Percentiles rank a stretch among this genome's conserved stretches.
phyloP scores from a whole-genome alignment of 1,140 invertebrate species.

The Hesperophylax magnus region DNA sequence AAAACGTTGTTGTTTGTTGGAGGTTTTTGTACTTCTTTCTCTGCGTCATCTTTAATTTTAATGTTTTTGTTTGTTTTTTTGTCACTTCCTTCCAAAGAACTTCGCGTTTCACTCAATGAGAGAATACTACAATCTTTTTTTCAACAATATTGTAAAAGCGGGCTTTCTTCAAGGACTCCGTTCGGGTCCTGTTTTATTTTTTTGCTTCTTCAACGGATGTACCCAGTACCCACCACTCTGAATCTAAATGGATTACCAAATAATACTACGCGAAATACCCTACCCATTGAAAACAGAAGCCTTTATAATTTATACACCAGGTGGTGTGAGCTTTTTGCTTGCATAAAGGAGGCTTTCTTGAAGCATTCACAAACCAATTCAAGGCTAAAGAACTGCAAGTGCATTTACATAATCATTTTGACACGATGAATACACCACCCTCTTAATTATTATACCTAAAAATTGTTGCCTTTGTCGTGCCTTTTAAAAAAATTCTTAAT shows the following conservation, averaged over 20 bases:
- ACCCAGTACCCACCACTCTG: neutral
- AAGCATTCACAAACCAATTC: neutral
- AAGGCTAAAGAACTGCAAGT: slow-evolving; percentile 4
- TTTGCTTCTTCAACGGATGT: slow-evolving; percentile 13
- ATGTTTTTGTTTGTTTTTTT: neutral
- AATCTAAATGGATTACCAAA: no score
- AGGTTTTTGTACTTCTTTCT: no score
- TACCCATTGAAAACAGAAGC: no score
- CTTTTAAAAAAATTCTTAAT: no score
- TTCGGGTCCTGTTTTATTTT: neutral
- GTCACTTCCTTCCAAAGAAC: neutral
- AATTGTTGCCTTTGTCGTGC: no score
- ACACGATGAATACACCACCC: no score
- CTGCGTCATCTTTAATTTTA: neutral
- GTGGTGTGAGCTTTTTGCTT: neutral
- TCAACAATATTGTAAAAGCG: neutral
- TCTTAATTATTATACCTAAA: no score
- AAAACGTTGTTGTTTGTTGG: no score
- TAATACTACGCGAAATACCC: no score
- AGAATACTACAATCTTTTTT: neutral
- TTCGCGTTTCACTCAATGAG: neutral
- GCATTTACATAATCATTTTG: neutral
- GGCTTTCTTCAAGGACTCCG: neutral
- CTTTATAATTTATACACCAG: neutral
- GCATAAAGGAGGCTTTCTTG: neutral